A percentile compares a stretch with the other conserved stretches of the same genome.
Conservation (phyloP, 2,888 invertebrate species). For the Caradrina clavipalpis region DNA sequence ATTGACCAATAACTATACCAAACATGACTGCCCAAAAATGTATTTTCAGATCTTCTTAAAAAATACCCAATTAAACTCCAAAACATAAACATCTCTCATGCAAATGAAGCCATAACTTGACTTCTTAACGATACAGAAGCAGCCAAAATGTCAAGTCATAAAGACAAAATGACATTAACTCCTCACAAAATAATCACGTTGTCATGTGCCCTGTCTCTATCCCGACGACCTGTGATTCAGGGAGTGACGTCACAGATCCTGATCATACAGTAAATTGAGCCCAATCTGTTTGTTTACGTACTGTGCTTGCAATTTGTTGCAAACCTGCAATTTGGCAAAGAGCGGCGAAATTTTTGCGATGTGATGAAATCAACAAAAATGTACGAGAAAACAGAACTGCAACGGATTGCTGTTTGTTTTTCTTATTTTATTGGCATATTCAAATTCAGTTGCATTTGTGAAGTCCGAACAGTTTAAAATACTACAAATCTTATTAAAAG, state of each 20-base stretch:
- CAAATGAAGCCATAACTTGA: slow-evolving; percentile 14
- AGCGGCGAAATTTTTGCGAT: slow-evolving; percentile 38
- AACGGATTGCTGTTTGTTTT: slow-evolving; percentile 4
- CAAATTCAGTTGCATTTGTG: slow-evolving; percentile 17
- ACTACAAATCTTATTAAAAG: too few species aligned
- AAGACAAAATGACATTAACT: slow-evolving; percentile 8
- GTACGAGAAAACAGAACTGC: slow-evolving; percentile 17
- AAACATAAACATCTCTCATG: neutral
- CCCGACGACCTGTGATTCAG: slow-evolving; percentile 22
- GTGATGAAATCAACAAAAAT: slow-evolving; percentile 47
- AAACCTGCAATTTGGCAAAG: slow-evolving; percentile 53
- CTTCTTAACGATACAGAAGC: slow-evolving; percentile 11
- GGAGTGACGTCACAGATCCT: slow-evolving; percentile 29
- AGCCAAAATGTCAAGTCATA: neutral
- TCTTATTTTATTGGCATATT: slow-evolving; percentile 4
- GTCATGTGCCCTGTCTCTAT: slow-evolving; percentile 8
- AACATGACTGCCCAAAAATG: neutral
- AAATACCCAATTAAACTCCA: neutral
- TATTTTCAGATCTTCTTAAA: neutral
- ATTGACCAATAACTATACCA: too few species aligned
- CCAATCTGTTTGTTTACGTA: slow-evolving; percentile 56
- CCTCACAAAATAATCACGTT: slow-evolving; percentile 17
- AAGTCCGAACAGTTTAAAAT: slow-evolving; percentile 2
- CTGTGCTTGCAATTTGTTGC: slow-evolving; percentile 46
- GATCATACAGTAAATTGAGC: slow-evolving; percentile 38